Percentiles rank a stretch among this genome's conserved stretches.
Conservation (phyloP, 2,113 vertebrate species). For the Laticauda laticaudata region DNA sequence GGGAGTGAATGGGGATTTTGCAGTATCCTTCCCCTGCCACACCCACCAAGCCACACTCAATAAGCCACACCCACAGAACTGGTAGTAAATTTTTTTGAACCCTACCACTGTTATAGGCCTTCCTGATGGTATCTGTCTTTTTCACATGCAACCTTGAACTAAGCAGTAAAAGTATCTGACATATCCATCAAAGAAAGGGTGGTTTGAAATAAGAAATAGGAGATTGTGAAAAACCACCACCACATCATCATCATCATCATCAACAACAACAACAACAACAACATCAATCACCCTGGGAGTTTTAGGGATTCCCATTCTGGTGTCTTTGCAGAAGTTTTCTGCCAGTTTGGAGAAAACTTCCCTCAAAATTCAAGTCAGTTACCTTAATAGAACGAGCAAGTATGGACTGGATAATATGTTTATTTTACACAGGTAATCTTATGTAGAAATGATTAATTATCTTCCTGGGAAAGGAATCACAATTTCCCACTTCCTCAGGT, state of each 20-base stretch:
- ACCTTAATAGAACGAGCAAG: constrained; percentile 1
- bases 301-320: neutral
- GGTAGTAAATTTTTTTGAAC: too few relatives aligned
- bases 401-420: constrained; percentile 6
- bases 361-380: neutral
- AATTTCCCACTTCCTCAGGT: constrained; percentile 15
- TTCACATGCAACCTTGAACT: neutral
- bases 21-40: too few relatives aligned
- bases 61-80: too few relatives aligned
- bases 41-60: too few relatives aligned
- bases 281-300: too few relatives aligned
- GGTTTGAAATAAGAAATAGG: neutral
- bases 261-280: too few relatives aligned
- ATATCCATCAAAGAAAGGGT: neutral
- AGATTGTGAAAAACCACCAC: neutral
- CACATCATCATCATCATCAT: neutral
- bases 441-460: constrained; percentile 8
- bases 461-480: neutral
- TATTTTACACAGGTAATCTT: neutral
- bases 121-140: neutral
- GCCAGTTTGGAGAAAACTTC: neutral
- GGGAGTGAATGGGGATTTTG: too few relatives aligned
- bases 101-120: too few relatives aligned
- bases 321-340: neutral
- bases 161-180: neutral